Conservation (phyloP, 1,140 invertebrate genomes). For the Drosophila murphyi region DNA sequence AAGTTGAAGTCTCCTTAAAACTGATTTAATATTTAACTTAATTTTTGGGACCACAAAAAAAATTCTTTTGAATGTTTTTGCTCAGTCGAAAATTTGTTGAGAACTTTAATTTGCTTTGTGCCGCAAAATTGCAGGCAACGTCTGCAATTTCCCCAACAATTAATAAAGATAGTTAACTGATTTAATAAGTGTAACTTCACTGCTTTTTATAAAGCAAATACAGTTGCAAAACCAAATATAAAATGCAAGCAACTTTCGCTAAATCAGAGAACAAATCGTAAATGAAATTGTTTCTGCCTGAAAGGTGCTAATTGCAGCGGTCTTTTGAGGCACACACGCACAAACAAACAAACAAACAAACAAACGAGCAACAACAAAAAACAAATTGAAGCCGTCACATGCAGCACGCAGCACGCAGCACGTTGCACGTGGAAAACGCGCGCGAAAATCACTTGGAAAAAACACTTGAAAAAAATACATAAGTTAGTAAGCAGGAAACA, state of each 20-base stretch:
- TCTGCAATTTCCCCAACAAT: no score
- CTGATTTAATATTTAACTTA: no score
- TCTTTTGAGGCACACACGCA: slow-evolving; percentile 2
- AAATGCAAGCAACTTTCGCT: slow-evolving; percentile 11
- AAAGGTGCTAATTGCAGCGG: slow-evolving; percentile 5
- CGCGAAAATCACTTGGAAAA: slow-evolving; percentile 42
- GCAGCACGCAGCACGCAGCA: slow-evolving; percentile 39
- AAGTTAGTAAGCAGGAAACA: slow-evolving; percentile 24
- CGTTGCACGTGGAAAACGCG: slow-evolving; percentile 43
- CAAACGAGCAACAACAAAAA: not conserved
- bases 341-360: slow-evolving; percentile 28
- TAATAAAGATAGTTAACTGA: no score
- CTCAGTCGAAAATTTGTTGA: no score
- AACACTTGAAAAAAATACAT: slow-evolving; percentile 22
- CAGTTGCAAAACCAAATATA: not conserved
- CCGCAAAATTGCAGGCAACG: no score
- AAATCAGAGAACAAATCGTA: not conserved
- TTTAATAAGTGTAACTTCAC: not conserved
- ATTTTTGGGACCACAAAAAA: no score
- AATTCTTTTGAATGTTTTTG: no score
- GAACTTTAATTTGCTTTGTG: no score
- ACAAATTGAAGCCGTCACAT: slow-evolving; percentile 28
- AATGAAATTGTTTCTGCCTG: not conserved
- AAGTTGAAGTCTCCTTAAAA: no score
- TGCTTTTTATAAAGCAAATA: not conserved